These are phyloP conservation scores for Sclerodermus sp. DNA, from an alignment of 2,888 invertebrate genomes.

Conservation along the genomic window DNA sequence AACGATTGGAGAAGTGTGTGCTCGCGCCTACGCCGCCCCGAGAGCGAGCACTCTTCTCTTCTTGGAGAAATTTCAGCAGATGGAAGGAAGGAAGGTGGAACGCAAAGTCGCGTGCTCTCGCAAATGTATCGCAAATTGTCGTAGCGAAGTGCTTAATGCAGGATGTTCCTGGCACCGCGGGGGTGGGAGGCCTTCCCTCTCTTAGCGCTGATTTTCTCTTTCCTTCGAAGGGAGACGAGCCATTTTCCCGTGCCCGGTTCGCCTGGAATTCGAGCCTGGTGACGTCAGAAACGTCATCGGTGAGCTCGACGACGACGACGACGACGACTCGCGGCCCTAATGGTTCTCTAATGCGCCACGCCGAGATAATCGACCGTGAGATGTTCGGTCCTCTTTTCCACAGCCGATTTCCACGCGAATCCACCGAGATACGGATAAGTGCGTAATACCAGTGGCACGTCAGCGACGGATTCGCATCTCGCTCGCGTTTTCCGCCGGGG, in stretches of 20 bases:
- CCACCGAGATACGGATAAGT: too few species aligned
- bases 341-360: conserved; percentile 47
- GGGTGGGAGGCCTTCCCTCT: neutral
- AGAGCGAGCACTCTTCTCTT: too few species aligned
- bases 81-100: too few species aligned
- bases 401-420: neutral
- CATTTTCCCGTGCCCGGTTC: conserved; percentile 31
- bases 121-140: conserved; percentile 58
- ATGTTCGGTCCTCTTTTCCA: conserved; percentile 12
- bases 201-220: too few species aligned
- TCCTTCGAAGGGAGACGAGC: conserved; percentile 42
- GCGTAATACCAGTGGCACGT: too few species aligned
- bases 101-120: conserved; percentile 17
- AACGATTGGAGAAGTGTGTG: too few species aligned
- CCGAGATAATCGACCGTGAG: conserved; percentile 49
- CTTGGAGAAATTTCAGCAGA: too few species aligned
- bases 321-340: conserved; percentile 33
- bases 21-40: too few species aligned
- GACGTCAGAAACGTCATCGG: conserved; percentile 38
- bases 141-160: conserved; percentile 55
- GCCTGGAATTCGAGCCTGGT: conserved; percentile 38
- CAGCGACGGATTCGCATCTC: too few species aligned
- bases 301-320: conserved; percentile 27
- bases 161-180: conserved; percentile 26
- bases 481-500: too few species aligned